Conservation (phyloP, 2,113 vertebrate genomes). For the Speoplatyrhinus poulsoni region DNA sequence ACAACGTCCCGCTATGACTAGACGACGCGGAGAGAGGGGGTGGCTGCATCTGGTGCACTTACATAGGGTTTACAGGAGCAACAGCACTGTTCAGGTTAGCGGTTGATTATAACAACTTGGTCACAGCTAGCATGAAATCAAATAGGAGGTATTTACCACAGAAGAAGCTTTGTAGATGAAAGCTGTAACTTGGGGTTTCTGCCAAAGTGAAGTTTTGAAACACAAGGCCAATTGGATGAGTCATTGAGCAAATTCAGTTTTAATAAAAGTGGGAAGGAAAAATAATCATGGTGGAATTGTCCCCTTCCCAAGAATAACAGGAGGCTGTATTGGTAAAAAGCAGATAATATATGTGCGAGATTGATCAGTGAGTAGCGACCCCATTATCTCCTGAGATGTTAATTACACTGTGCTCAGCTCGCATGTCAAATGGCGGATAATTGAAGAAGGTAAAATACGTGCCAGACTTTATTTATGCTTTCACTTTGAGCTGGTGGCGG, state of each 20-base stretch:
- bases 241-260: conserved; percentile 63
- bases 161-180: conserved; percentile 22
- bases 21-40: no score
- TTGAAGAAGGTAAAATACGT: conserved; percentile 82
- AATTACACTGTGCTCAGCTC: conserved; percentile 80
- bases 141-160: conserved; percentile 39
- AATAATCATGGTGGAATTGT: conserved; percentile 45
- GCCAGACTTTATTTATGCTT: conserved; percentile 80
- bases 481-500: conserved; percentile 59
- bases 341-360: conserved; percentile 79
- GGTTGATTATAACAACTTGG: conserved; percentile 18
- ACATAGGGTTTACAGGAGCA: not conserved
- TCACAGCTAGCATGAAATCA: conserved; percentile 5
- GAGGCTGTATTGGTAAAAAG: conserved; percentile 67
- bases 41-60: no score
- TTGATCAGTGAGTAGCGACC: conserved; percentile 81
- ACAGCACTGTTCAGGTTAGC: not conserved
- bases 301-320: conserved; percentile 56
- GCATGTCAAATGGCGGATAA: conserved; percentile 82
- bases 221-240: conserved; percentile 60
- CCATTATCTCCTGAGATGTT: conserved; percentile 84
- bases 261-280: conserved; percentile 52
- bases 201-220: conserved; percentile 61
- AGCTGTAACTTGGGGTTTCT: conserved; percentile 14
- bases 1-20: not conserved